These are phyloP conservation scores for Macroramphosus scolopax DNA, from an alignment of 2,797 vertebrate species.

Conservation along the genomic window DNA sequence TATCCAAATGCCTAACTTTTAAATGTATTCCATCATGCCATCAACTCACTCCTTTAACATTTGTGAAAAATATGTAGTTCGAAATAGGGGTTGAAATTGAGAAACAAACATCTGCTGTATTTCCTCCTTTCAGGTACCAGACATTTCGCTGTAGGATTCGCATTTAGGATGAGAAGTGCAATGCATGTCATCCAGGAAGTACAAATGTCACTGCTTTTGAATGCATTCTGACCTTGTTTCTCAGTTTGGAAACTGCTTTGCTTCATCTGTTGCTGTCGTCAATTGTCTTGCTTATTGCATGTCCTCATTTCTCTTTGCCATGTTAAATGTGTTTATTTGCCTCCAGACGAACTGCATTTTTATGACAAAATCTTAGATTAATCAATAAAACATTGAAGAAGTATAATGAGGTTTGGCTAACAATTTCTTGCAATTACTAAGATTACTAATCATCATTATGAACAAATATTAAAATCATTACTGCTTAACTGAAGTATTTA, in stretches of 20 bases:
- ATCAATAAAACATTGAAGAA: conserved; percentile 56
- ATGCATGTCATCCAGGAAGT: conserved; percentile 37
- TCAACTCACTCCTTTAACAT: conserved; percentile 31
- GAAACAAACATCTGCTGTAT: conserved; percentile 55
- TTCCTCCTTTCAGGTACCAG: conserved; percentile 51
- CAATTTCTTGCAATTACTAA: not conserved
- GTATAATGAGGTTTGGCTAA: not conserved
- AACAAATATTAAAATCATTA: not conserved
- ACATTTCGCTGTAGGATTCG: conserved; percentile 30
- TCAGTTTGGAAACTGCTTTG: conserved; percentile 35
- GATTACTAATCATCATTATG: not conserved
- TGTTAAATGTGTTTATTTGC: conserved; percentile 58
- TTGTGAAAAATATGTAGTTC: conserved; percentile 4
- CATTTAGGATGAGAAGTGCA: conserved; percentile 29
- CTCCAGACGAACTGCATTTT: conserved; percentile 60
- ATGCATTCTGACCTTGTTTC: conserved; percentile 39
- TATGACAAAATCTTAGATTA: conserved; percentile 60
- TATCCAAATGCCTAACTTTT: conserved; percentile 55
- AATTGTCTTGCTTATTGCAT: conserved; percentile 46
- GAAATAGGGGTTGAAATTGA: too few relatives aligned
- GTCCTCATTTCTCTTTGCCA: conserved; percentile 34
- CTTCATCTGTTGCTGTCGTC: conserved; percentile 24
- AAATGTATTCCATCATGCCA: conserved; percentile 46
- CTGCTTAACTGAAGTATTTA: too few relatives aligned
- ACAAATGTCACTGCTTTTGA: conserved; percentile 12